Conservation (phyloP, 2,888 invertebrate genomes). For the Pristionchus maxplancki region DNA sequence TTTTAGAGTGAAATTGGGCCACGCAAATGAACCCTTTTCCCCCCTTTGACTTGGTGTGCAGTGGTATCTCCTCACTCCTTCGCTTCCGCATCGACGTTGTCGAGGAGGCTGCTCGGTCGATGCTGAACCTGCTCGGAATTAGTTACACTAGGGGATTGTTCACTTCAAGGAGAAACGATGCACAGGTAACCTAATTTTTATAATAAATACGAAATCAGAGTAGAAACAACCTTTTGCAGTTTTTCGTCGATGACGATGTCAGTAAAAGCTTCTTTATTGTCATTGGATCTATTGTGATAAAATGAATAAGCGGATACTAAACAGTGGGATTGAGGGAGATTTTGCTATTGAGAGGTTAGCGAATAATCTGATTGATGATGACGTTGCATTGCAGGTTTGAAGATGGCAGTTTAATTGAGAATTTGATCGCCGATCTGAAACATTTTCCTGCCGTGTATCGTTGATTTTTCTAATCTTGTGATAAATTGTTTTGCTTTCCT, state of each 20-base stretch:
- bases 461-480: not conserved
- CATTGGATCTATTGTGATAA: not conserved
- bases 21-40: too few species aligned
- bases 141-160: not conserved
- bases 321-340: not conserved
- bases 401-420: not conserved
- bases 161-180: not conserved
- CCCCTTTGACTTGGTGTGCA: conserved; percentile 6
- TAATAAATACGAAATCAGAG: too few species aligned
- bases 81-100: not conserved
- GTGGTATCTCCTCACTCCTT: not conserved
- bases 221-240: not conserved
- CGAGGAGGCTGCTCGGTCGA: not conserved
- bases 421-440: not conserved
- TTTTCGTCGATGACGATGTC: not conserved
- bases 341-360: not conserved
- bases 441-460: not conserved
- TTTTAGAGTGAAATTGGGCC: too few species aligned
- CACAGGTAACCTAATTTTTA: not conserved
- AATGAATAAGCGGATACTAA: not conserved
- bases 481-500: too few species aligned
- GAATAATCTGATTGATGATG: too few species aligned
- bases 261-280: not conserved
- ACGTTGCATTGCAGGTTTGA: too few species aligned
- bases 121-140: not conserved